Evolutionary conservation across 2,888 invertebrate species (phyloP).

Genomic region (Epistrophe eligans): DNA sequence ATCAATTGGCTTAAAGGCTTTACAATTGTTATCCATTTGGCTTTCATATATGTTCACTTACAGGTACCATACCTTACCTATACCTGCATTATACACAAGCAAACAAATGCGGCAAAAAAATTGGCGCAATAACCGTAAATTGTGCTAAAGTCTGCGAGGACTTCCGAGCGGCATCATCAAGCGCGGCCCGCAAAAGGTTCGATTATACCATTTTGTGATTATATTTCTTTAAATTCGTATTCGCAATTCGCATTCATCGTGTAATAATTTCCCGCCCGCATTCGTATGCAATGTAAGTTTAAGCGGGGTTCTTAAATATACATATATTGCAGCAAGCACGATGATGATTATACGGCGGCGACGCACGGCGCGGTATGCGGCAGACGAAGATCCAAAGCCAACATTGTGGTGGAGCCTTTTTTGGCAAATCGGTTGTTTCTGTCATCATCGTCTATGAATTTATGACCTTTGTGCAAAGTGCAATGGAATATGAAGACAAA

Average conservation of each 20-base stretch:
- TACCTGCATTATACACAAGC: constrained; percentile 29
- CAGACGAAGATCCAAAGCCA: neutral
- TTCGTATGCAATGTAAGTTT: constrained; percentile 30
- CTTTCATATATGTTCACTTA: constrained; percentile 5
- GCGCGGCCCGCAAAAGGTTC: constrained; percentile 64
- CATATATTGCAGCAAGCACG: neutral
- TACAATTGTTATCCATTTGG: constrained; percentile 62
- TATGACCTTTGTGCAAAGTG: constrained; percentile 52
- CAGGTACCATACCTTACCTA: neutral
- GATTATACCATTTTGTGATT: constrained; percentile 58
- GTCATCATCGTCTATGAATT: constrained; percentile 63
- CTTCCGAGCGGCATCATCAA: constrained; percentile 68
- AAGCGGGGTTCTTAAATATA: neutral
- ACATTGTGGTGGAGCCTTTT: constrained; percentile 38
- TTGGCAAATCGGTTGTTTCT: constrained; percentile 68
- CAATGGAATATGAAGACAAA: neutral
- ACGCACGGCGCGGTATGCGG: too few relatives aligned
- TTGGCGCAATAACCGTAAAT: constrained; percentile 69
- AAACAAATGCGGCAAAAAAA: constrained; percentile 46
- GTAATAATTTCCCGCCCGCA: constrained; percentile 25
- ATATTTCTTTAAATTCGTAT: constrained; percentile 52
- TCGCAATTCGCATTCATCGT: constrained; percentile 44
- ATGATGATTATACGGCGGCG: neutral
- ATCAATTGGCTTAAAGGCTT: constrained; percentile 69
- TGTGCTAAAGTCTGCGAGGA: constrained; percentile 47